Evolutionary conservation across 1,140 invertebrate species (phyloP), one percentile per base, ranked within the genome.

Genomic region (Polypedilum vanderplanki): DNA sequence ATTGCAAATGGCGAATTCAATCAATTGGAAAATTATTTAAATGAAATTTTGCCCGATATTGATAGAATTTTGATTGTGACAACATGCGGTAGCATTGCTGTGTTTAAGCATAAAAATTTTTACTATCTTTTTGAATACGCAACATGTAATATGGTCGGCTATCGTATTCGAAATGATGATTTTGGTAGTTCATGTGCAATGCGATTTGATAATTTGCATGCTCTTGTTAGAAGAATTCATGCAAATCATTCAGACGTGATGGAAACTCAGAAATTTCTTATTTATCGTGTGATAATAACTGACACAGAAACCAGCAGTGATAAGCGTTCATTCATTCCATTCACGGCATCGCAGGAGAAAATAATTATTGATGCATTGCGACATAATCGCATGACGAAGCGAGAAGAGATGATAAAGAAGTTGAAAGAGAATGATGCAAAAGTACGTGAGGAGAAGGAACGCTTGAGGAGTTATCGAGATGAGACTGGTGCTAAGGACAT

Each of bases 201-300:
- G n/a, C 46, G 46, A 12, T 57, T 57, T n/a, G 46, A 57, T 57
- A 57, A 57, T 57, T n/a, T 57, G 12, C 46, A 57, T 57, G 12
- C 46, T 12, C 46, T 57, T n/a, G n/a, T 15, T 57, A 8, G 46
- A n/a, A 12, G 46, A n/a, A 57, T 57, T n/a, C 46, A 57, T 57
- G 46, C 46, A 57, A 57, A 57, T 57, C 46, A 57, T 15, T 57
- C 12, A 0, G 46, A 57, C n/a, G 46, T 57, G 3, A 9, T 4
- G n/a, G 46, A 57, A n/a, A n/a, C 12, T 15, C 12, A 57, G 15
- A 57, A 57, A 57, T 57, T 57, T 57, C 12, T 57, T 4, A 57
- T 57, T 15, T 57, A 57, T 57, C 46, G 46, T 57, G 46, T 57
- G 46, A 57, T 57, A n/a, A n/a, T 57, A n/a, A 57, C 12, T 57